These are phyloP conservation scores for Bufo gargarizans DNA, from an alignment of 2,113 vertebrate genomes.

Conservation along the genomic window DNA sequence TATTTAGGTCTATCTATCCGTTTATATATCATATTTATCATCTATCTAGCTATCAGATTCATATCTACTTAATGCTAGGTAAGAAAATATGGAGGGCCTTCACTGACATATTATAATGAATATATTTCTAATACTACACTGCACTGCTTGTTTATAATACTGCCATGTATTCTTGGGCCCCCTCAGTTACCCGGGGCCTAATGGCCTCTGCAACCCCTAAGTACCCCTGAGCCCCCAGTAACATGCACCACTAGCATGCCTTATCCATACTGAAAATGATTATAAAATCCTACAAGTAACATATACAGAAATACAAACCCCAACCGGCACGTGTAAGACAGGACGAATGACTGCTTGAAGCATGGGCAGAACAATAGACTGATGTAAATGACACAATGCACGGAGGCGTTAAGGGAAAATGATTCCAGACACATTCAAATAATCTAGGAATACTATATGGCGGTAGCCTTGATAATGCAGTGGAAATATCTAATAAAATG, in stretches of 20 bases:
- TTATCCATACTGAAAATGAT: neutral
- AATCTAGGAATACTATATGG: neutral
- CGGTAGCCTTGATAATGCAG: neutral
- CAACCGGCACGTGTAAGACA: neutral
- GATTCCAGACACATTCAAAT: neutral
- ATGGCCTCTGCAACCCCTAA: neutral
- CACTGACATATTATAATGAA: neutral
- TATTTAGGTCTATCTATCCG: too few species aligned
- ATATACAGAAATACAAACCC: neutral
- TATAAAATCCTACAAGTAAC: neutral
- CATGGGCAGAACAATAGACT: conserved; percentile 17
- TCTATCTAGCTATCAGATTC: too few species aligned
- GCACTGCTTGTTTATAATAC: neutral
- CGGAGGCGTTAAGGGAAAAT: conserved; percentile 8
- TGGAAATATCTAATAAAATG: neutral
- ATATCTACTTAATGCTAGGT: too few species aligned
- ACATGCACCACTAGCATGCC: neutral
- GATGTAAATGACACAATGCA: neutral
- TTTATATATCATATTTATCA: too few species aligned
- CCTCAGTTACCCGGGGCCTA: neutral
- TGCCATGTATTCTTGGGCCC: neutral
- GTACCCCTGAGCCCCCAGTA: neutral
- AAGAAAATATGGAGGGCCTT: too few species aligned
- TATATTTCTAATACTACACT: neutral
- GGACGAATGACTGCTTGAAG: neutral